A percentile compares a stretch with the other conserved stretches of the same genome.
Conservation (phyloP, 37 sponge, comb jelly and placozoan species). For the Oopsacas minuta region DNA sequence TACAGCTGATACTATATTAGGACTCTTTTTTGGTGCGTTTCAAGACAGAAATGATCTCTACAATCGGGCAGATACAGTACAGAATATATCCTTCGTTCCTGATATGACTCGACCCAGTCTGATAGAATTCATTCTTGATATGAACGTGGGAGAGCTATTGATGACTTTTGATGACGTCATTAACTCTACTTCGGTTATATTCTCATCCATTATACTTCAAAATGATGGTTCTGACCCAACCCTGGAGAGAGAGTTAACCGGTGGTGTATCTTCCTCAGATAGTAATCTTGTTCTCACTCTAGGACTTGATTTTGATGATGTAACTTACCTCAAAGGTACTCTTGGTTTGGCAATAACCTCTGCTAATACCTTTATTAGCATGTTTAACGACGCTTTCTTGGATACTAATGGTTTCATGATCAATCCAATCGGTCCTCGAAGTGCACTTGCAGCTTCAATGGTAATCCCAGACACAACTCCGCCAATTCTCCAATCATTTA, state of each 20-base stretch:
- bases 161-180: slow-evolving; percentile 74
- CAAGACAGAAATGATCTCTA: slow-evolving; percentile 12
- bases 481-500: slow-evolving; percentile 41
- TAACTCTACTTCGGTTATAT: slow-evolving; percentile 28
- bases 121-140: slow-evolving; percentile 37
- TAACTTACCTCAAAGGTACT: slow-evolving; percentile 43
- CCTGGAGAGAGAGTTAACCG: slow-evolving; percentile 26
- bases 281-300: slow-evolving; percentile 31
- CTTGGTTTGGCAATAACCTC: slow-evolving; percentile 27
- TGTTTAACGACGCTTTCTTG: slow-evolving; percentile 58
- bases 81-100: neutral
- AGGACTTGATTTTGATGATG: slow-evolving; percentile 29
- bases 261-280: slow-evolving; percentile 24
- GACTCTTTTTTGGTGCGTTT: neutral
- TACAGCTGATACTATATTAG: neutral
- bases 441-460: slow-evolving; percentile 26
- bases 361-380: slow-evolving; percentile 43
- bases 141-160: slow-evolving; percentile 32
- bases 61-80: neutral
- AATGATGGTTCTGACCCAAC: neutral
- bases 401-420: slow-evolving; percentile 26
- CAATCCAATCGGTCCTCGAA: slow-evolving; percentile 27
- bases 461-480: slow-evolving; percentile 34
- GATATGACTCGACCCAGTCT: slow-evolving; percentile 46
- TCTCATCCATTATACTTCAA: slow-evolving; percentile 24